Conservation (phyloP, 1,140 invertebrate species). For the Temnothorax nylanderi region DNA sequence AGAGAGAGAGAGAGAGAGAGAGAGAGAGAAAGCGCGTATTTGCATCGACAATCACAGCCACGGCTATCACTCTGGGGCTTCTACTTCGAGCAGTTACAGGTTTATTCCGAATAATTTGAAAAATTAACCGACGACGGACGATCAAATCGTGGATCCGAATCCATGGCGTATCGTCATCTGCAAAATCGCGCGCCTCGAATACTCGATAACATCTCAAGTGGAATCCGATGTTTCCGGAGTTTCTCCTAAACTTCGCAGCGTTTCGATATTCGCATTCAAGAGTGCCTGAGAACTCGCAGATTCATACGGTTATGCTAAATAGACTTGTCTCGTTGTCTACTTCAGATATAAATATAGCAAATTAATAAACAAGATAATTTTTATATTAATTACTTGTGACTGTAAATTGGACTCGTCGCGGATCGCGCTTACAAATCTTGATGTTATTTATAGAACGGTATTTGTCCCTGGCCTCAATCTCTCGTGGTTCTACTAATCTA, state of each 20-base stretch:
- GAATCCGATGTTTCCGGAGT: background rate
- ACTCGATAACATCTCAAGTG: constrained; percentile 14
- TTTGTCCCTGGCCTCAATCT: constrained; percentile 9
- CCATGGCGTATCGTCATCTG: background rate
- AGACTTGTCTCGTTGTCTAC: background rate
- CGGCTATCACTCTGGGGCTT: constrained; percentile 74
- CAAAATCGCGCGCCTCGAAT: constrained; percentile 9
- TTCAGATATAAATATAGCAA: background rate
- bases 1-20: constrained; percentile 17
- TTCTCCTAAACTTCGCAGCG: constrained; percentile 6
- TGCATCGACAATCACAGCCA: constrained; percentile 80
- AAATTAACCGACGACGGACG: constrained; percentile 69
- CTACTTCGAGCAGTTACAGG: constrained; percentile 71
- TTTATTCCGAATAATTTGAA: constrained; percentile 77
- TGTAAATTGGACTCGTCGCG: background rate
- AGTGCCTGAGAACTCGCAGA: background rate
- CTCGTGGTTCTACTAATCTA: constrained; percentile 3
- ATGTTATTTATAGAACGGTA: background rate
- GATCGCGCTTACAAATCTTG: background rate
- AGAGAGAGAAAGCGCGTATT: constrained; percentile 74
- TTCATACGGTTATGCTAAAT: background rate
- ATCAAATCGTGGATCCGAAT: constrained; percentile 6
- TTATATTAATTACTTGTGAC: background rate
- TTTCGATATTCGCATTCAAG: constrained; percentile 23
- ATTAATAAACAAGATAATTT: constrained; percentile 9